phyloP scores from a whole-genome alignment of 2,888 invertebrate species.

The Imbricaverruca yamaguchii region DNA sequence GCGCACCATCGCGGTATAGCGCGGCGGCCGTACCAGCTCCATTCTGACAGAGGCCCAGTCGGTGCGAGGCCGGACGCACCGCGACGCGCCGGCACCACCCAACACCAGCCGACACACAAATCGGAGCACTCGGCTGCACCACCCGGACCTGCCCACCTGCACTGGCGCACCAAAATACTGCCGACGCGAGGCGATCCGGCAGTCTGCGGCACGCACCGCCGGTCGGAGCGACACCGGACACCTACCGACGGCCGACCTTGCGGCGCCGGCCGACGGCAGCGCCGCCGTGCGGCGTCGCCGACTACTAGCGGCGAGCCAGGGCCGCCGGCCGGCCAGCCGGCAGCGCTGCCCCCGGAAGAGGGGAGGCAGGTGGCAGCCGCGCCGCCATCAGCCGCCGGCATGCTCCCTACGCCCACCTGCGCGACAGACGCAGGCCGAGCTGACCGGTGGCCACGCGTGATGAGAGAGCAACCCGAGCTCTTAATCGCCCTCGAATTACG shows the following conservation, averaged over 20 bases:
- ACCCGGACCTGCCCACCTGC: neutral
- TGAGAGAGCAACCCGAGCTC: neutral
- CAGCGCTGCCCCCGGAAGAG: neutral
- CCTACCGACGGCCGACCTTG: neutral
- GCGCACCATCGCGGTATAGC: neutral
- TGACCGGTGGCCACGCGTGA: neutral
- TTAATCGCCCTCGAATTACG: neutral
- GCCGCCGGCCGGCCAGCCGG: constrained; percentile 3
- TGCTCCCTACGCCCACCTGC: neutral
- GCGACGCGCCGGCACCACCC: neutral
- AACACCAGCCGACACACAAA: neutral
- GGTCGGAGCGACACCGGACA: neutral
- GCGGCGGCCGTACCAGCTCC: neutral
- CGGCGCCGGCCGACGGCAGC: neutral
- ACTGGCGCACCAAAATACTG: neutral
- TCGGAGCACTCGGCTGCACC: neutral
- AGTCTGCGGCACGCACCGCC: neutral
- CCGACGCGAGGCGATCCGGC: neutral
- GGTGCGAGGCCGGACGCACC: neutral
- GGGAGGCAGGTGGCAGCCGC: neutral
- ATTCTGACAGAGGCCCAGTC: neutral
- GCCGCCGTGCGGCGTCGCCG: neutral
- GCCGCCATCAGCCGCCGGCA: neutral
- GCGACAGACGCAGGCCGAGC: neutral
- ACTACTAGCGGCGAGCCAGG: neutral